phyloP scores from a whole-genome alignment of 2,888 invertebrate species.

The Bombyx huttoni region DNA sequence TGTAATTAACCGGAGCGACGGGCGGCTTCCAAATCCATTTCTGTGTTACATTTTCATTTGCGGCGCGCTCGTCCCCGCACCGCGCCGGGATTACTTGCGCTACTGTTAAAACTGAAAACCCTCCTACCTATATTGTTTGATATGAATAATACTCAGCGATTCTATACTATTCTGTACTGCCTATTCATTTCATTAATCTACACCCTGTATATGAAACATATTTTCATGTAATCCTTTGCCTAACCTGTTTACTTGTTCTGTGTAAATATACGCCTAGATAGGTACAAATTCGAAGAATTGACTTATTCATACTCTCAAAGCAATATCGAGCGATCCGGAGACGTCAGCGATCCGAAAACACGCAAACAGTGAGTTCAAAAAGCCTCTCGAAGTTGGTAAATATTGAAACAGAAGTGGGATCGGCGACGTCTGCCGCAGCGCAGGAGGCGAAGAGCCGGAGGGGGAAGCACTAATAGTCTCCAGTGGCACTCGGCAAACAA shows the following conservation, averaged over 20 bases:
- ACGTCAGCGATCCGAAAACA: slow-evolving; percentile 71
- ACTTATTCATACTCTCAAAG: slow-evolving; percentile 65
- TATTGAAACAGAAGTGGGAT: slow-evolving; percentile 72
- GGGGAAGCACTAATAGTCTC: slow-evolving; percentile 63
- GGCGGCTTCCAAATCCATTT: slow-evolving; percentile 73
- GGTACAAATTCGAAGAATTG: slow-evolving; percentile 49
- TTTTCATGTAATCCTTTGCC: slow-evolving; percentile 28
- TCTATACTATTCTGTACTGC: slow-evolving; percentile 20
- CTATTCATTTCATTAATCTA: slow-evolving; percentile 17
- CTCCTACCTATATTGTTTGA: slow-evolving; percentile 28
- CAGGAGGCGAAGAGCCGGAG: slow-evolving; percentile 17
- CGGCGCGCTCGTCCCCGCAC: slow-evolving; percentile 51
- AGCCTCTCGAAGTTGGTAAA: slow-evolving; percentile 70
- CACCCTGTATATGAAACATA: slow-evolving; percentile 13
- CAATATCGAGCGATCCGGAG: slow-evolving; percentile 57
- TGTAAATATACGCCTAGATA: slow-evolving; percentile 43
- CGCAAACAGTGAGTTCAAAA: slow-evolving; percentile 70
- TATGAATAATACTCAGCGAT: slow-evolving; percentile 28
- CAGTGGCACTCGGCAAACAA: slow-evolving; percentile 67
- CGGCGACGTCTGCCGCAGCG: slow-evolving; percentile 52
- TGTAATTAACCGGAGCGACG: slow-evolving; percentile 73
- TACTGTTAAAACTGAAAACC: slow-evolving; percentile 42
- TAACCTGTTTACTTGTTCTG: slow-evolving; percentile 40
- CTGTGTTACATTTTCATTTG: slow-evolving; percentile 74
- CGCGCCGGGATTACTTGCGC: slow-evolving; percentile 49